Evolutionary conservation across 2,888 invertebrate species (phyloP), one percentile per base, ranked within the genome.

Genomic region (Steinernema scapterisci): DNA sequence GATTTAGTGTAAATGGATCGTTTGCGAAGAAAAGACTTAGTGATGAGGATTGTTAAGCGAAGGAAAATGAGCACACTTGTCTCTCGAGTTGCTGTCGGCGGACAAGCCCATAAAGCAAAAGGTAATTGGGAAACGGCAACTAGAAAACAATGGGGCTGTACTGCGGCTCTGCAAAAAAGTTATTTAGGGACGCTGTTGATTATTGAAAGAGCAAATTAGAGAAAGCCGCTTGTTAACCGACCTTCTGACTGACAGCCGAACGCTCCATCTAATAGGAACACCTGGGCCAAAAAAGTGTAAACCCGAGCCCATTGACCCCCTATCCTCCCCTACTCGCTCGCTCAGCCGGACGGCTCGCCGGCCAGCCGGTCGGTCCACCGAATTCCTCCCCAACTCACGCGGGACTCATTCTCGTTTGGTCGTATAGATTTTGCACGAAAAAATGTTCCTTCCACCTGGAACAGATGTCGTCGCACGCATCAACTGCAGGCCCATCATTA

Each of bases 361-460:
- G 38, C 5, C 38, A 38, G 38, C 9, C 38, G 38, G 3, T 9
- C 9, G 38, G 38, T 38, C 38, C 38, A 38, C 3, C 38, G 63
- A 31, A 31, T 6, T 31, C 63, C 63, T 11, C 63, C 38, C 5
- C 38, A 9, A 38, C 27, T 31, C 63, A 63, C 63, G 63, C 63
- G 31, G 13, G 48, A 16, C 31, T 63, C 63, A 31, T 63, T 63
- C 31, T 63, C 63, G 54, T 54, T 54, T 54, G 54, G 54, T 54
- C 63, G 63, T 31, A 63, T 63, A 63, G 63, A 63, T 63, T 63
- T 63, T 63, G 63, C 63, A 25, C 63, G 52, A 63, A 63, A 63
- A 63, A 63, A 38, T 63, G 63, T 63, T 63, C 31, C 27, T 63
- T 63, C 63, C 63, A 63, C 63, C 63, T 63, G 63, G 63, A 63